Percentiles rank a stretch among this genome's conserved stretches.
Evolutionary conservation across 2,797 vertebrate species (phyloP).

Genomic region (Psittacula echo): DNA sequence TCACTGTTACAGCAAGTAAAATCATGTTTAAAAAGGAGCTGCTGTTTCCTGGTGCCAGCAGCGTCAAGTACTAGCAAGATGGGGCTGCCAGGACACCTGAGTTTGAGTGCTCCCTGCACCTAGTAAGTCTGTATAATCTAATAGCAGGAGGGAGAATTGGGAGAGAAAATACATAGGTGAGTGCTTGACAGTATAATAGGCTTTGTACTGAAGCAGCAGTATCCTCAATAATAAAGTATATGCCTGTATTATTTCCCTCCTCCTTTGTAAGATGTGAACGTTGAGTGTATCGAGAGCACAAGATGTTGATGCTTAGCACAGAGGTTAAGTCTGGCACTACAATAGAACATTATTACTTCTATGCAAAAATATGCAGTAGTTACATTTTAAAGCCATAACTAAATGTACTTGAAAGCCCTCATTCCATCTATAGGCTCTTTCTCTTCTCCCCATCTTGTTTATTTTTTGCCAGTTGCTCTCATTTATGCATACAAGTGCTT

Average conservation of each 20-base stretch:
- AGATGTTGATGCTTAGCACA: not conserved
- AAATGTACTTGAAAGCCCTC: not conserved
- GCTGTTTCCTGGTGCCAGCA: not conserved
- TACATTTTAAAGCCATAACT: not conserved
- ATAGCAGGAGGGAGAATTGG: not conserved
- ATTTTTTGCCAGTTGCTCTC: not conserved
- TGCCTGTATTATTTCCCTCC: not conserved
- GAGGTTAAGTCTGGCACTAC: not conserved
- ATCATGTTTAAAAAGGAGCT: not conserved
- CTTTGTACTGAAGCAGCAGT: not conserved
- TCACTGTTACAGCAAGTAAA: not conserved
- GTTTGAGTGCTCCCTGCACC: not conserved
- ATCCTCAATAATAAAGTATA: not conserved
- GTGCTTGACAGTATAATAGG: not conserved
- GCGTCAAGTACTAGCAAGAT: not conserved
- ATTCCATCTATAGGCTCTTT: not conserved
- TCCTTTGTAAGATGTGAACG: not conserved
- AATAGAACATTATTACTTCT: not conserved
- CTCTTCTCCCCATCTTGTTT: not conserved
- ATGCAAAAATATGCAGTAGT: not conserved
- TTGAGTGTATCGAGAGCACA: not conserved
- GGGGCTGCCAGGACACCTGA: not conserved
- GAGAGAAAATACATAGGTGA: not conserved
- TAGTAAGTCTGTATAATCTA: not conserved
- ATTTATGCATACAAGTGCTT: not conserved